Conservation (phyloP, 64 coral and sea anemone species). For the Montipora sp. region DNA sequence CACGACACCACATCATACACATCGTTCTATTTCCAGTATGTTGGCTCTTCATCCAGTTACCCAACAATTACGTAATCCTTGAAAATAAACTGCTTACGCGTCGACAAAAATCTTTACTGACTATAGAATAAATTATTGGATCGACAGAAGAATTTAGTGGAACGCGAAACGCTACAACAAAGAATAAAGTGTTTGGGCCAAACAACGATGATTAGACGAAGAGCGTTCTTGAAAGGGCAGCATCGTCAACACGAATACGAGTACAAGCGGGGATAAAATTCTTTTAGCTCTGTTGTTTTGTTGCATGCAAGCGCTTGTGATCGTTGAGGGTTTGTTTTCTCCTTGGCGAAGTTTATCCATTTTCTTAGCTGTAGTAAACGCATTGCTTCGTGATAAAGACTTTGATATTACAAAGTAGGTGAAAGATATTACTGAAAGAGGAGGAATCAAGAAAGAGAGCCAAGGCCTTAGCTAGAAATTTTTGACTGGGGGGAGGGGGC, state of each 20-base stretch:
- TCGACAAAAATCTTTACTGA: constrained; percentile 50
- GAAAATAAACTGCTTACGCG: background rate
- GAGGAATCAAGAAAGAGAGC: constrained; percentile 28
- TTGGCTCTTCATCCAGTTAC: background rate
- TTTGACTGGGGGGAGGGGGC: too few species aligned
- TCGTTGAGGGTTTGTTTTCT: background rate
- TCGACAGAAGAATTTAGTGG: constrained; percentile 62
- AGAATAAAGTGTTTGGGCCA: constrained; percentile 48
- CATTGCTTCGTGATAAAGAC: constrained; percentile 21
- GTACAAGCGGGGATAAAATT: constrained; percentile 75
- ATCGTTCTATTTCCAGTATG: background rate
- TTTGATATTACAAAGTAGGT: constrained; percentile 26
- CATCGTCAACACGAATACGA: constrained; percentile 68
- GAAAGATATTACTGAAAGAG: constrained; percentile 25
- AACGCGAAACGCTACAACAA: constrained; percentile 29
- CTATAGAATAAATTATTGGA: constrained; percentile 69
- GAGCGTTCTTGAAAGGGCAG: constrained; percentile 47
- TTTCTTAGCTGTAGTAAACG: constrained; percentile 35
- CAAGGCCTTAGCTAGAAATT: too few species aligned
- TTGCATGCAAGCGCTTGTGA: background rate
- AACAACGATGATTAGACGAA: constrained; percentile 53
- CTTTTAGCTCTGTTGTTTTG: constrained; percentile 77
- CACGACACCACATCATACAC: too few species aligned
- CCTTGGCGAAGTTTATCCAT: background rate
- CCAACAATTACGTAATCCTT: background rate